These are phyloP conservation scores for Thysanoteuthis rhombus DNA, from an alignment of 2,888 invertebrate genomes.

Conservation along the genomic window DNA sequence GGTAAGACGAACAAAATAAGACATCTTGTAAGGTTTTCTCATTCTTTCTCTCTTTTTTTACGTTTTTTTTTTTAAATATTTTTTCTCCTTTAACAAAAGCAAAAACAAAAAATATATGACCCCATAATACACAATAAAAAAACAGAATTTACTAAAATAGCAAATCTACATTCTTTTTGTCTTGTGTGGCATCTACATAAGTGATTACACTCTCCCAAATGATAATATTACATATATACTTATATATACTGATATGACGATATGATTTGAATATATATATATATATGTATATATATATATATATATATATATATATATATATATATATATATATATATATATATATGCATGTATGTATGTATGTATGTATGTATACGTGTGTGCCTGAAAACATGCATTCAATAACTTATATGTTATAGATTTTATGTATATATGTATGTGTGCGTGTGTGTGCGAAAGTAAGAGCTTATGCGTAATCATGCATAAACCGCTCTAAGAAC, in stretches of 20 bases:
- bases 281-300: slow-evolving; percentile 1
- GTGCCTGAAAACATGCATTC: no score
- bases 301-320: slow-evolving; percentile 21
- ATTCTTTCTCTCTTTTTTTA: neutral
- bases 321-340: neutral
- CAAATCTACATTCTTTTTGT: neutral
- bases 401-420: no score
- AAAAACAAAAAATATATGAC: neutral
- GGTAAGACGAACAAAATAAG: neutral
- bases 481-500: no score
- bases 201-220: neutral
- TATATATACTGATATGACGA: neutral
- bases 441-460: no score
- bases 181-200: neutral
- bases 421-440: neutral
- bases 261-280: neutral
- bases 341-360: neutral
- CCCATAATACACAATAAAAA: neutral
- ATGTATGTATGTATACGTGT: neutral
- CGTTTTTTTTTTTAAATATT: neutral
- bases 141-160: neutral
- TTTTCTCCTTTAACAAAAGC: neutral
- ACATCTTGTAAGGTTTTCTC: neutral
- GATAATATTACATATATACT: neutral
- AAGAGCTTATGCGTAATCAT: no score